Percentiles rank a stretch among this genome's conserved stretches.
These are phyloP conservation scores for Himalopsyche kuldschensis DNA, from an alignment of 2,888 invertebrate genomes.

Conservation along the genomic window DNA sequence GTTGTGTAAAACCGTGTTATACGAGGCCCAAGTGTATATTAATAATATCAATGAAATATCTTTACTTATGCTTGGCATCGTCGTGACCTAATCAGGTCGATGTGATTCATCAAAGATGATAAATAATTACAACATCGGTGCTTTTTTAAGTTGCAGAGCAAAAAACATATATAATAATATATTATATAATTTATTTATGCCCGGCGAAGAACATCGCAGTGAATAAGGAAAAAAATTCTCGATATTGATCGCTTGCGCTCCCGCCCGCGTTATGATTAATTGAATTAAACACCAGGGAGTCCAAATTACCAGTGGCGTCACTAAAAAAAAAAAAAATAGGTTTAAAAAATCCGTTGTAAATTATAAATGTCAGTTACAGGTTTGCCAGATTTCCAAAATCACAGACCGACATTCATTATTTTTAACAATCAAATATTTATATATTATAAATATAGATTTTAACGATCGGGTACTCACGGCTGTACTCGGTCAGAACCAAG, in stretches of 20 bases:
- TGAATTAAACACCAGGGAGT: constrained; percentile 23
- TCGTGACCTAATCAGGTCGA: not conserved
- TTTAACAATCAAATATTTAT: too few relatives aligned
- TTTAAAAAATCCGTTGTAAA: too few relatives aligned
- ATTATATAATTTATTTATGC: not conserved
- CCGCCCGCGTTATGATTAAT: constrained; percentile 18
- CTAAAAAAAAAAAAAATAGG: too few relatives aligned
- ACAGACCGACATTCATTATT: too few relatives aligned
- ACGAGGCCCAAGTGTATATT: too few relatives aligned
- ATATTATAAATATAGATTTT: too few relatives aligned
- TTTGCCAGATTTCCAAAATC: too few relatives aligned
- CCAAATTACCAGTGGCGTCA: not conserved
- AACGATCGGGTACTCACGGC: too few relatives aligned
- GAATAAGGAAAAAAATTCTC: not conserved
- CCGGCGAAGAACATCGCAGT: not conserved
- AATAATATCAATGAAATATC: too few relatives aligned
- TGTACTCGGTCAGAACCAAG: too few relatives aligned
- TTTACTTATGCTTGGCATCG: not conserved
- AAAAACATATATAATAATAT: not conserved
- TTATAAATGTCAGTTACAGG: too few relatives aligned
- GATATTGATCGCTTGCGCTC: constrained; percentile 11
- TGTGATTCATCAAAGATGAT: not conserved
- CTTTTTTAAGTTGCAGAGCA: not conserved
- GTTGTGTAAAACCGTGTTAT: too few relatives aligned
- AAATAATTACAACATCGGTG: not conserved